Evolutionary conservation across 2,797 vertebrate genomes (phyloP), one percentile per base, ranked within the genome.

Genomic region (Rhadinocentrus ornatus): DNA sequence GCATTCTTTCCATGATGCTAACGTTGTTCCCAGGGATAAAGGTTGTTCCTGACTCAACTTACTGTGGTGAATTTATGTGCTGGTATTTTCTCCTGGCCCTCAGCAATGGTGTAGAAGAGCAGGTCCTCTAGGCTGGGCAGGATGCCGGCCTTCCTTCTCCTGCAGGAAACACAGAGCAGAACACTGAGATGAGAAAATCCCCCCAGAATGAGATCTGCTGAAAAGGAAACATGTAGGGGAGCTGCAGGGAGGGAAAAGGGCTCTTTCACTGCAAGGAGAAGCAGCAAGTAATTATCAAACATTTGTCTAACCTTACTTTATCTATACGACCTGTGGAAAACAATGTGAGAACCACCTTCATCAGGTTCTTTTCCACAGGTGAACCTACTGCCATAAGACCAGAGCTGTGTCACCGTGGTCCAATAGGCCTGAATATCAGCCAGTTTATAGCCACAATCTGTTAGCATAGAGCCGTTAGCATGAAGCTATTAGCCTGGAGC

Each of bases 31-130:
- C 2, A 24, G 26, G 29, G 4, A n/a, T 6, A 48, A 1, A 48
- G 4, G 13, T 3, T 16, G 13, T 3, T 16, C 3, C 34, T 55
- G 22, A 4, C 52, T n/a, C 52, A 50, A 69, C 77, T 96, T 95
- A 99, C 97, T 76, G 96, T 98, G 90, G 97, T 98, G 89, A 99
- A 99, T 73, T 98, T 99, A 92, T 99, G 97, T n/a, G 97, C 96
- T 0, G 97, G 97, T 91, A 99, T 99, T 89, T 96, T 98, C 81
- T 99, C 97, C 91, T 98, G 97, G 77, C 97, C 97, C 92, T 98
- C 97, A 41, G 97, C 98, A 84, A 99, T 99, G 75, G 98, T 99
- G 92, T 99, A 99, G 91, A 99, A 99, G 71, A 99, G 95, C 54
- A 99, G 95, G 91, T 99, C 98, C 91, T 99, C 98, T 92, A 99